Base-by-base conservation (phyloP, 2,797 vertebrate genomes). In the Paratrypauchen microcephalus region DNA sequence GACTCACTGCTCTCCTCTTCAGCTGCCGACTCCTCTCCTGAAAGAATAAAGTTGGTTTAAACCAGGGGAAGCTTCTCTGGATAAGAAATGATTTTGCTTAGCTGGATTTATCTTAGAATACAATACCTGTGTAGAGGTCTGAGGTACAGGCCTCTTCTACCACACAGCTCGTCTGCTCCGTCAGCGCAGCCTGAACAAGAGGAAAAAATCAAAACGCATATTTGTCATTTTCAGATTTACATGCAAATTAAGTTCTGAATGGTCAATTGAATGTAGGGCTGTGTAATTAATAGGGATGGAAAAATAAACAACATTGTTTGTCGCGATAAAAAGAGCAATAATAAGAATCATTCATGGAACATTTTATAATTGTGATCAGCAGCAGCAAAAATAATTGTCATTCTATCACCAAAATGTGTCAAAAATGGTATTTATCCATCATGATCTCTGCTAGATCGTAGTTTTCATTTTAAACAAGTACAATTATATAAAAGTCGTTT, bases 51-150 rank as follows among this genome's bases (percentile, higher is more conserved):
- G 1, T 13, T 0, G 8, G 9, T 54, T 36, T 5, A 45, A 28
- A 68, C 23, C 23, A 70, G n/a, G 2, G 39, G 16, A 3, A 0
- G 18, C 41, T 45, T 19, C 8, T 23, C 50, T 55, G 15, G 0
- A 18, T 6, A 62, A 62, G 23, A 2, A 39, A 32, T 19, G 9
- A 8, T 41, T 41, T 41, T 45, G 41, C 1, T 45, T 12, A 16
- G 30, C 18, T 36, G 30, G 7, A 7, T 32, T 19, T n/a, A 18
- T 36, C 6, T n/a, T 8, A n/a, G 28, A 60, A 8, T 19, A 59
- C 28, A 6, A 54, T 78, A 87, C 85, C 86, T 82, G 69, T 41
- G 60, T 52, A 69, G 30, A 71, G 16, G 30, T 84, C 69, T 19
- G 47, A 52, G 64, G 70, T 21, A n/a, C 45, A 19, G 6, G 47